Base-by-base conservation (phyloP, 1,140 invertebrate species). In the Drosophila subobscura region DNA sequence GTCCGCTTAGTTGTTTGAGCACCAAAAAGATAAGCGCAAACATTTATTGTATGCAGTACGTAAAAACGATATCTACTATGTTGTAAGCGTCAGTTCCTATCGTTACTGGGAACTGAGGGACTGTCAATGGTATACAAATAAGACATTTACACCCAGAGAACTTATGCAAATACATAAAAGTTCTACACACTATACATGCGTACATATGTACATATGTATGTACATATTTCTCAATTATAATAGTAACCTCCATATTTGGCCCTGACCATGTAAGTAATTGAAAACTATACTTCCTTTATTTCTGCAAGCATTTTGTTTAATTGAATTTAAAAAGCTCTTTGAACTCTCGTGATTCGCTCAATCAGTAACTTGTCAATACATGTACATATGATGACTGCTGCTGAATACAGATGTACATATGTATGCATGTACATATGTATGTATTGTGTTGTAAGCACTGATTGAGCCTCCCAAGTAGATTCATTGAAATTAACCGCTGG, bases 311-410 rank as follows among this genome's bases (percentile, higher is more conserved):
- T 25, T 42, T 12, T 45, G 29, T 46, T 68, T 44, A 66, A 68
- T 68, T 68, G n/a, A 68, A 25, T 61, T 61, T 53, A 53, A 68
- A 40, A 66, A 45, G 51, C 63, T 22, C 65, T 68, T 68, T 68
- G 65, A 68, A 70, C 66, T 51, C 64, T 12, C 37, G 67, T 81
- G 46, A 78, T 81, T 83, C 46, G 52, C 14, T 59, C 79, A 83
- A 83, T 81, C 65, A 71, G 60, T 40, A 40, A 37, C 53, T 42
- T 72, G 53, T 70, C 66, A 58, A 64, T 70, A 72, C 16, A 20
- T 1, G 16, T 54, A n/a, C n/a, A n/a, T n/a, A 14, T 40, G 47
- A 37, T 12, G 14, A 51, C 47, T 1, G 16, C 46, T 42, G 37
- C 27, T 22, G n/a, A 7, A 22, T 64, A 33, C 8, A 42, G n/a